phyloP scores from a whole-genome alignment of 2,113 vertebrate genomes.

The Smithornis capensis region DNA sequence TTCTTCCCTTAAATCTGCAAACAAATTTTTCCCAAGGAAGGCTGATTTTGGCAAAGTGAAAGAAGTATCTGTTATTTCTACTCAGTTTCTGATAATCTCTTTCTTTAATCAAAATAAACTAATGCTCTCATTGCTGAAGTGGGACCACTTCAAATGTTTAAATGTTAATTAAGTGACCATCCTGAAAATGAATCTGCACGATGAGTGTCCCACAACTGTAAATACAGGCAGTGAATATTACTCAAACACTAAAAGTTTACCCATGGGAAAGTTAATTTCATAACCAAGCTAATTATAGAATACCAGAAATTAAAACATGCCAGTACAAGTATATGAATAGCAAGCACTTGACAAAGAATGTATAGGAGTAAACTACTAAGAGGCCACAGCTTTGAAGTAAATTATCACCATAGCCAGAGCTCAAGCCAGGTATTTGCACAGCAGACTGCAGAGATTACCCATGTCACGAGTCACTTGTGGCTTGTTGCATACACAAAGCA shows the following conservation, averaged over 20 bases:
- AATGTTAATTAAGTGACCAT: not conserved
- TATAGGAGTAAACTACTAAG: not conserved
- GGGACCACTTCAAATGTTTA: not conserved
- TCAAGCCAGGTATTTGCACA: not conserved
- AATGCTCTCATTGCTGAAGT: not conserved
- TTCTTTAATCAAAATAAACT: not conserved
- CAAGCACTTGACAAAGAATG: not conserved
- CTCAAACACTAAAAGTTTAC: not conserved
- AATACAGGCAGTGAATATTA: not conserved
- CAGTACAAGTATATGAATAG: not conserved
- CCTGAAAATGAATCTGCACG: not conserved
- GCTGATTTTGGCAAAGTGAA: not conserved
- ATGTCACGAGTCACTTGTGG: fast-evolving
- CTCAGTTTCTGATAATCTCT: not conserved
- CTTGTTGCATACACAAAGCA: not conserved
- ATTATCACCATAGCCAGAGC: not conserved
- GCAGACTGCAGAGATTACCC: not conserved
- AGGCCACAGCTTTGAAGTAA: not conserved
- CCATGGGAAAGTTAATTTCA: not conserved
- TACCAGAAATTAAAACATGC: not conserved
- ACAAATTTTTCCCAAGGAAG: not conserved
- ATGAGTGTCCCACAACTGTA: not conserved
- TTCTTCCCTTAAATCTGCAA: not conserved
- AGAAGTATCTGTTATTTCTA: not conserved
- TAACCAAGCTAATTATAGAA: not conserved